Evolutionary conservation across 2,888 invertebrate genomes (phyloP), one percentile per base, ranked within the genome.

Genomic region (Drepanosiphum platanoidis): DNA sequence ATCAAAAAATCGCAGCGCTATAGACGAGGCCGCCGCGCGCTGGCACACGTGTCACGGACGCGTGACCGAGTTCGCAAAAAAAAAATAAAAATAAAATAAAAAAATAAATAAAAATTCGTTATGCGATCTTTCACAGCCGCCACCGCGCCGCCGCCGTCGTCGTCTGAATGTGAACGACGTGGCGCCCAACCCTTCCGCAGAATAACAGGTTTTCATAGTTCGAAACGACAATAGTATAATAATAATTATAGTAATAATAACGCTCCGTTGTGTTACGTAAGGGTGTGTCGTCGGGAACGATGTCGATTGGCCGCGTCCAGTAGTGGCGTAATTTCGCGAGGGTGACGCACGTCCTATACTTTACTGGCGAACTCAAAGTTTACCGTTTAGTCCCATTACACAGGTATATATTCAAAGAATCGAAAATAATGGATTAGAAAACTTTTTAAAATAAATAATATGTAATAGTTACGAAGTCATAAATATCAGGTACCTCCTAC

Each of bases 1-100:
- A 30, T 61, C 30, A 27, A 61, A 61, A 46, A 30, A n/a, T 27
- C 11, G 27, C 27, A 18, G 5, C 13, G 15, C 15, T 11, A 0
- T 7, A 1, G 9, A 64, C 30, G 64, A 30, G 30, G 30, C 64
- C 13, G 27, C 13, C 27, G 64, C 30, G 64, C 8, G 22, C 13
- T 9, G 18, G 30, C 32, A 61, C 77, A 36, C 30, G 61, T 61
- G 61, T 77, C 61, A 77, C 11, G 77, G 77, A 77, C 77, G 77
- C 61, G 36, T 77, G 75, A 58, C 75, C 68, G 68, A 11, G 34
- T 34, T 34, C 1, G 34, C 5, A 8, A 68, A 68, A 61, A 61
- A 2, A 61, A 22, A 58, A 58, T 13, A 42, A 7, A 7, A 42
- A 42, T n/a, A n/a, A n/a, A 61, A 61, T 7, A 61, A 22, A 58